phyloP scores from a whole-genome alignment of 2,113 vertebrate species.

The Erinaceus europaeus region DNA sequence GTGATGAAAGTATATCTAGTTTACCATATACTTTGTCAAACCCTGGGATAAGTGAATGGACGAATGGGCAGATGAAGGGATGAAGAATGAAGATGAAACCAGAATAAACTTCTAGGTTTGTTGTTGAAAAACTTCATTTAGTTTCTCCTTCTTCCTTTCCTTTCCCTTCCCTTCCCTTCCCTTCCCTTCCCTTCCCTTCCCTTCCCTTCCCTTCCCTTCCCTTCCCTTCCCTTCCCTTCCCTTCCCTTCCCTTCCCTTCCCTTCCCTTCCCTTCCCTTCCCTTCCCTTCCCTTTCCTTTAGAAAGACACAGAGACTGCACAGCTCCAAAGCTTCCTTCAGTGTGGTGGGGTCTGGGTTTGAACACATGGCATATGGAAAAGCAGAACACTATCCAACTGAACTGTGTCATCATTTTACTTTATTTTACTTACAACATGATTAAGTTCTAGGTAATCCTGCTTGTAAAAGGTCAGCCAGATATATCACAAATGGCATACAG shows the following conservation, averaged over 20 bases:
- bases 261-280: too few relatives aligned
- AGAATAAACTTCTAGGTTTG: background rate
- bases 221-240: too few relatives aligned
- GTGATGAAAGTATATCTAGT: background rate
- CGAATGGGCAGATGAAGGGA: background rate
- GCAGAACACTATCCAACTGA: background rate
- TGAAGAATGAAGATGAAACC: background rate
- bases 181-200: too few relatives aligned
- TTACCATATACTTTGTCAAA: background rate
- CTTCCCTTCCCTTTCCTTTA: too few relatives aligned
- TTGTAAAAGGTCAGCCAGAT: background rate
- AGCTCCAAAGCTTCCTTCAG: too few relatives aligned
- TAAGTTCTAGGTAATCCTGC: background rate
- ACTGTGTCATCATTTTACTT: background rate
- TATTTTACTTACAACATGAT: background rate
- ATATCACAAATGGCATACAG: fast-evolving
- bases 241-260: too few relatives aligned
- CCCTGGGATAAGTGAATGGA: background rate
- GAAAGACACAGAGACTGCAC: too few relatives aligned
- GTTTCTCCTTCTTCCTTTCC: too few relatives aligned
- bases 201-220: too few relatives aligned
- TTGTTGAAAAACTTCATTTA: background rate
- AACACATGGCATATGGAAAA: too few relatives aligned
- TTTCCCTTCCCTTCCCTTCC: too few relatives aligned
- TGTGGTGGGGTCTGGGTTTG: too few relatives aligned